Conservation (phyloP, 2,113 vertebrate genomes). For the Casuarius casuarius region DNA sequence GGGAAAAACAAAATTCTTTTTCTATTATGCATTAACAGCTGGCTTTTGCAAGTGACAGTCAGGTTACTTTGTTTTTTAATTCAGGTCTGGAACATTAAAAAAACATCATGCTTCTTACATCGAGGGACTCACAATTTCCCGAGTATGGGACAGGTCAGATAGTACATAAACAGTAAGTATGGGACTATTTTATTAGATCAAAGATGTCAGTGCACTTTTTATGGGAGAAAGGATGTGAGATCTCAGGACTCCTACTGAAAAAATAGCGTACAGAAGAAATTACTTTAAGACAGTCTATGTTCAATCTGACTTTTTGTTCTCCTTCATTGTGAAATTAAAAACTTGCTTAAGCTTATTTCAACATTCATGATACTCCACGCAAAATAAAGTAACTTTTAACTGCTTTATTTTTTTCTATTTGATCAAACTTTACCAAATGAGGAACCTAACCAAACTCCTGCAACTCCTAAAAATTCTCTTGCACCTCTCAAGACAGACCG, state of each 20-base stretch:
- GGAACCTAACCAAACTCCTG: neutral
- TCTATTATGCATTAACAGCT: conserved; percentile 72
- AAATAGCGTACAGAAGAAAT: neutral
- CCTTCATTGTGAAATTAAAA: neutral
- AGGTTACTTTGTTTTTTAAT: conserved; percentile 55
- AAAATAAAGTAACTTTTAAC: neutral
- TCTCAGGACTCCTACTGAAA: neutral
- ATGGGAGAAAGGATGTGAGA: neutral
- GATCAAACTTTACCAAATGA: neutral
- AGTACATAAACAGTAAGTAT: neutral
- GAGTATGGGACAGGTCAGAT: neutral
- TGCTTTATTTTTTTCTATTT: neutral
- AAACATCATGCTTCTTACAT: neutral
- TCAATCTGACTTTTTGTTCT: neutral
- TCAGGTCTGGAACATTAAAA: conserved; percentile 33
- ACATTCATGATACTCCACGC: neutral
- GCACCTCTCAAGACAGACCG: neutral
- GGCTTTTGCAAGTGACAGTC: conserved; percentile 57
- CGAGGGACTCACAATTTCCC: neutral
- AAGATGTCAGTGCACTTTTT: neutral
- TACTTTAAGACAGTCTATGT: neutral
- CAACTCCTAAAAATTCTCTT: neutral
- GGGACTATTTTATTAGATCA: neutral
- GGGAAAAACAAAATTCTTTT: conserved; percentile 77
- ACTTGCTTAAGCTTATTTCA: neutral